These are phyloP conservation scores for Dendrolimus kikuchii DNA, from an alignment of 1,140 invertebrate species.

Conservation along the genomic window DNA sequence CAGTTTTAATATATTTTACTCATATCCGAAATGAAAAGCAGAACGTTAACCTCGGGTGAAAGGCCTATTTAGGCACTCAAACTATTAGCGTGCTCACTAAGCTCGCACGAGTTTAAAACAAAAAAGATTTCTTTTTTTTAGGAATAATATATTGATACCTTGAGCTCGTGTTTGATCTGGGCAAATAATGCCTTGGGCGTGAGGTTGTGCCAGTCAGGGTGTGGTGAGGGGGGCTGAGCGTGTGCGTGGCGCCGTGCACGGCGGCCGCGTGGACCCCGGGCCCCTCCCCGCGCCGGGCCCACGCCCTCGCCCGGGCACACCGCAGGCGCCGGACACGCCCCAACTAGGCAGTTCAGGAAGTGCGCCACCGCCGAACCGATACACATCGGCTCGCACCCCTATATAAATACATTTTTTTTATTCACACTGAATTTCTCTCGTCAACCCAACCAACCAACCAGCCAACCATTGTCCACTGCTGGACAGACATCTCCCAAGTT, in stretches of 20 bases:
- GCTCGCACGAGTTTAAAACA: too few relatives aligned
- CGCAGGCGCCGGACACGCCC: constrained; percentile 78
- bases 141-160: too few relatives aligned
- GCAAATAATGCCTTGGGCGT: constrained; percentile 90
- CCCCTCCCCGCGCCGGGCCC: constrained; percentile 13
- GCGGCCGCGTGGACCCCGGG: constrained; percentile 46
- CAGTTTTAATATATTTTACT: too few relatives aligned
- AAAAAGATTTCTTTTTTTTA: too few relatives aligned
- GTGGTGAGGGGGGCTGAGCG: constrained; percentile 60
- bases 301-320: constrained; percentile 73
- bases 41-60: too few relatives aligned
- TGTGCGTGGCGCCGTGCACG: constrained; percentile 72
- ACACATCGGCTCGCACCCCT: constrained; percentile 84
- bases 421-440: background rate
- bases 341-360: constrained; percentile 95
- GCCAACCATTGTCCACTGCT: too few relatives aligned
- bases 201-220: constrained; percentile 87
- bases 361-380: constrained; percentile 92
- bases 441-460: too few relatives aligned
- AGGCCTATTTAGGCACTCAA: too few relatives aligned
- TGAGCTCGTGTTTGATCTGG: constrained; percentile 85
- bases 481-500: too few relatives aligned
- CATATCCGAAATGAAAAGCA: too few relatives aligned
- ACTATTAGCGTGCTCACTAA: too few relatives aligned
- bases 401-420: constrained; percentile 5